Conservation (phyloP, 2,113 vertebrate genomes). For the Anoura caudifer region DNA sequence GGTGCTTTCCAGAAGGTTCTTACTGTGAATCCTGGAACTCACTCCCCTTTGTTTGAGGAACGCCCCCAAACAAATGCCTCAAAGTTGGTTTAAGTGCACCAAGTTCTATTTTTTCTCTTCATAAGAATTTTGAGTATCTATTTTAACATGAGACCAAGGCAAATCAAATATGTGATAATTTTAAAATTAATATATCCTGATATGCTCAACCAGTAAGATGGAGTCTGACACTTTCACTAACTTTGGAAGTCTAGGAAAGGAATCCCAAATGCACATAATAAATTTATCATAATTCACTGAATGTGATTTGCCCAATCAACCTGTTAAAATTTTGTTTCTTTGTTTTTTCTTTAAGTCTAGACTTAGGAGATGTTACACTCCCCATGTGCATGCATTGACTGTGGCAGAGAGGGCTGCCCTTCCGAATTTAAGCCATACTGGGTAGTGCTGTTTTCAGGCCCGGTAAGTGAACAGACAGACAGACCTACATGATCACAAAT, state of each 20-base stretch:
- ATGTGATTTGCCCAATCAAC: not conserved
- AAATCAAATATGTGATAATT: not conserved
- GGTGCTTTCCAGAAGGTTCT: not conserved
- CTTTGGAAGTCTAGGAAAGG: not conserved
- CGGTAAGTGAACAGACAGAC: not conserved
- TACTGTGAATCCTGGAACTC: not conserved
- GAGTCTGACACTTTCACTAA: not conserved
- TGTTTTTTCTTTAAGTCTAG: not conserved
- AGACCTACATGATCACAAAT: not conserved
- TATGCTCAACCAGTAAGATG: not conserved
- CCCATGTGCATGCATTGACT: no score
- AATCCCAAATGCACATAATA: not conserved
- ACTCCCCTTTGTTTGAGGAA: not conserved
- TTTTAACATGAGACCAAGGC: not conserved
- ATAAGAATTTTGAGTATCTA: not conserved
- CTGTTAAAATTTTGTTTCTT: not conserved
- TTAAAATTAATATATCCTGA: constrained; percentile 1
- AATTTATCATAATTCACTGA: not conserved
- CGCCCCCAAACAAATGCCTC: not conserved
- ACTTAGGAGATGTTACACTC: not conserved
- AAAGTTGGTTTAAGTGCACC: not conserved
- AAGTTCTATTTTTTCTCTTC: not conserved
- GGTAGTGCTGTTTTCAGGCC: not conserved
- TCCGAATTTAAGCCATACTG: not conserved
- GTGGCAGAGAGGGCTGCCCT: not conserved